Evolutionary conservation across 2,888 invertebrate species (phyloP).

Genomic region (Saturnia japonica): DNA sequence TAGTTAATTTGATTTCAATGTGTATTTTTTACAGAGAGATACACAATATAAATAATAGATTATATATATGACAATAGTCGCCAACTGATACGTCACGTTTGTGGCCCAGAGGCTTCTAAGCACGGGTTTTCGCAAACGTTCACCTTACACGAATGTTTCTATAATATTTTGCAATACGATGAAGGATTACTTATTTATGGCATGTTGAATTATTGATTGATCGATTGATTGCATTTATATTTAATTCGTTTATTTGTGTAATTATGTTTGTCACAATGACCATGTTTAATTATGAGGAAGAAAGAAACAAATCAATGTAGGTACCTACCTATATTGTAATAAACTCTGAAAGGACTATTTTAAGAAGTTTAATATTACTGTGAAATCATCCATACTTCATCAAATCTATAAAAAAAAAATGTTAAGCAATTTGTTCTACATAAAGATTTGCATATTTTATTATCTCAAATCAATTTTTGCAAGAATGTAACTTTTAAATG

Average conservation of each 20-base stretch:
- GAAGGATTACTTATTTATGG: constrained; percentile 48
- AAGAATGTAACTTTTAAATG: too few species aligned
- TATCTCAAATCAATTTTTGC: not conserved
- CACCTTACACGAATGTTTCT: constrained; percentile 23
- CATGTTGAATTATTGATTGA: constrained; percentile 53
- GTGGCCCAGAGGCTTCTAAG: not conserved
- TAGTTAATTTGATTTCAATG: not conserved
- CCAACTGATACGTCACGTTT: not conserved
- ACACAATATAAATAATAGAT: not conserved
- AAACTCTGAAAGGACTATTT: not conserved
- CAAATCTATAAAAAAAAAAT: not conserved
- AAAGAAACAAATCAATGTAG: constrained; percentile 1
- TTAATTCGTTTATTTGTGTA: constrained; percentile 46
- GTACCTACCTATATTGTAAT: not conserved
- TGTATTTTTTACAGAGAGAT: not conserved
- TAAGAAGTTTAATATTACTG: not conserved
- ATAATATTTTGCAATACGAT: constrained; percentile 16
- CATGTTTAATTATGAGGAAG: constrained; percentile 28
- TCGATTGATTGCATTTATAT: constrained; percentile 71
- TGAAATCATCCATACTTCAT: constrained; percentile 10
- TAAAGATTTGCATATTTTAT: not conserved
- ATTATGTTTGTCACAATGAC: constrained; percentile 26
- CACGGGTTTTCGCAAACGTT: constrained; percentile 22
- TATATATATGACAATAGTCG: not conserved
- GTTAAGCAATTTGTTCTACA: too few species aligned